Evolutionary conservation across 1,140 invertebrate genomes (phyloP).

Genomic region (Lordiphosa clarofinis): DNA sequence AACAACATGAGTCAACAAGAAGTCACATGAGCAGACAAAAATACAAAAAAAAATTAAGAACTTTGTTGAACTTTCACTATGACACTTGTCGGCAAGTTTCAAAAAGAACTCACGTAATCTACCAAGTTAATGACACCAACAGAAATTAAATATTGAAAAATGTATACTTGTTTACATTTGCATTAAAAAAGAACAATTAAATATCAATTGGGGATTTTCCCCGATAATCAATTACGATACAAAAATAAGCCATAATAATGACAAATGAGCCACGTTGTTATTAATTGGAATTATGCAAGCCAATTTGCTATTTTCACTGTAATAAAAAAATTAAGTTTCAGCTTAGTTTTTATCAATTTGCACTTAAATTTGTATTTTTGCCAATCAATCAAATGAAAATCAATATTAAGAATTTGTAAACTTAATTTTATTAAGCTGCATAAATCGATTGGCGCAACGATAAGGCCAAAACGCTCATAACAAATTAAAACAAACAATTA

Average conservation of each 20-base stretch:
- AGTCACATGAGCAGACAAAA: slow-evolving; percentile 34
- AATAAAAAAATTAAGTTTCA: slow-evolving; percentile 27
- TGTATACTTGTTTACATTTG: slow-evolving; percentile 24
- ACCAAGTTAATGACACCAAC: slow-evolving; percentile 10
- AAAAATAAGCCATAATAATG: slow-evolving; percentile 25
- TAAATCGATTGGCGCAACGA: too few relatives aligned
- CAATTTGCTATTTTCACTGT: neutral
- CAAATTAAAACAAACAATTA: too few relatives aligned
- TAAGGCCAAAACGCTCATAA: too few relatives aligned
- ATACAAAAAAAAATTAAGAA: slow-evolving; percentile 18
- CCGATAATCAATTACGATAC: slow-evolving; percentile 32
- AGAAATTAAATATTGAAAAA: slow-evolving; percentile 14
- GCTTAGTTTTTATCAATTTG: neutral
- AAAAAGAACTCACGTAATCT: slow-evolving; percentile 13
- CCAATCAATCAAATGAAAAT: too few relatives aligned
- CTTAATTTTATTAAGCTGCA: too few relatives aligned
- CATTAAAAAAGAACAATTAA: slow-evolving; percentile 37
- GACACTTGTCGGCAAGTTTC: neutral
- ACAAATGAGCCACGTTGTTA: slow-evolving; percentile 26
- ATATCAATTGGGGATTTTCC: slow-evolving; percentile 54
- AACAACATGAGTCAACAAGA: slow-evolving; percentile 27
- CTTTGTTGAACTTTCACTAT: neutral
- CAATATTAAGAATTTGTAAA: too few relatives aligned
- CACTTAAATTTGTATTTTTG: too few relatives aligned
- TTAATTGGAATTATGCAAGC: slow-evolving; percentile 32